Evolutionary conservation across 2,888 invertebrate genomes (phyloP).

Genomic region (Plutella xylostella): DNA sequence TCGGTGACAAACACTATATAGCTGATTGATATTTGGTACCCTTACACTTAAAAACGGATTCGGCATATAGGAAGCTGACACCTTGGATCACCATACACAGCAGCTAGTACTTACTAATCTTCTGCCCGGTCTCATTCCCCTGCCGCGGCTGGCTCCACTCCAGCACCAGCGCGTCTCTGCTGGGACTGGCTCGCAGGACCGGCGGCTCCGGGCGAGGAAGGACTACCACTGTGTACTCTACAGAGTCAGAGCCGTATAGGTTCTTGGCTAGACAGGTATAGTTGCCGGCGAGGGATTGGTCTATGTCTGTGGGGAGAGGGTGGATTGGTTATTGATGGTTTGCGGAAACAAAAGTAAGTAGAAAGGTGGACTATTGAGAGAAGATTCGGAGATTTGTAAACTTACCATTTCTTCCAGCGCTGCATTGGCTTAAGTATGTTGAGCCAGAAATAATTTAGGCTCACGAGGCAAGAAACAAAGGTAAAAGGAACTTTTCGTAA

Average conservation of each 20-base stretch:
- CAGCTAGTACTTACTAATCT: conserved; percentile 47
- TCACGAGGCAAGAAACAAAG: too few species aligned
- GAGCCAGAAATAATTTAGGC: too few species aligned
- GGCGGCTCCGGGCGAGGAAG: conserved; percentile 82
- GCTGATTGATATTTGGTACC: too few species aligned
- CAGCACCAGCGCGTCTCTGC: conserved; percentile 62
- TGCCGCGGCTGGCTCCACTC: conserved; percentile 75
- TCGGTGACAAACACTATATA: too few species aligned
- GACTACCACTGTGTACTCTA: conserved; percentile 82
- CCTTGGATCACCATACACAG: too few species aligned
- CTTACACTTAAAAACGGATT: too few species aligned
- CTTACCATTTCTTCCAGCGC: too few species aligned
- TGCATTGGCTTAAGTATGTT: too few species aligned
- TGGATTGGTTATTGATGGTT: not conserved
- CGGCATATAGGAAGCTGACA: too few species aligned
- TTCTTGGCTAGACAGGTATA: conserved; percentile 86
- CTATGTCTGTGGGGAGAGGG: conserved; percentile 40
- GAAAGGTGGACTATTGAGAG: too few species aligned
- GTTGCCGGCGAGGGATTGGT: conserved; percentile 77
- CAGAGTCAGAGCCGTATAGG: conserved; percentile 85
- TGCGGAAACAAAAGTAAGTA: not conserved
- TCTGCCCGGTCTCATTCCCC: conserved; percentile 42
- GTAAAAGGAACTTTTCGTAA: too few species aligned
- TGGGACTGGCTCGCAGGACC: conserved; percentile 67
- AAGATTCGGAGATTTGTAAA: too few species aligned